phyloP scores from a whole-genome alignment of 2,888 invertebrate genomes.

The Drosophila falleni region DNA sequence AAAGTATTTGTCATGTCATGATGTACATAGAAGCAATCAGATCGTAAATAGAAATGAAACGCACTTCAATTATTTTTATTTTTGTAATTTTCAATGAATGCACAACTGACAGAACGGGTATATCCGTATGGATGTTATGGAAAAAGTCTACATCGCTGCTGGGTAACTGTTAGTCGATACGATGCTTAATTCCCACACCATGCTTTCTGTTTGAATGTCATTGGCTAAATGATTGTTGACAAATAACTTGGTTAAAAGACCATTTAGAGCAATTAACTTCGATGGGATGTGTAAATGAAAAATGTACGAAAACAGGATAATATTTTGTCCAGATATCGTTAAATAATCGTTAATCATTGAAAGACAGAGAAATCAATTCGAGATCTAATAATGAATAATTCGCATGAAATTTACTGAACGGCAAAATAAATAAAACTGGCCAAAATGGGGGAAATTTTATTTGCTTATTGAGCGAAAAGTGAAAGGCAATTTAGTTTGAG shows the following conservation, averaged over 20 bases:
- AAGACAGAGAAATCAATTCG: constrained; percentile 15
- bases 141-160: background rate
- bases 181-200: background rate
- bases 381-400: constrained; percentile 9
- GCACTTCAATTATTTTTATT: constrained; percentile 15
- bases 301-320: constrained; percentile 4
- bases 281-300: constrained; percentile 17
- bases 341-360: constrained; percentile 4
- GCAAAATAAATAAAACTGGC: constrained; percentile 15
- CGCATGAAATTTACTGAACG: constrained; percentile 11
- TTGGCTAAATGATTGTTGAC: constrained; percentile 22
- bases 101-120: background rate
- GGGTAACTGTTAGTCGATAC: constrained; percentile 3
- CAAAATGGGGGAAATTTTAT: constrained; percentile 50
- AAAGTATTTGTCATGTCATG: constrained; percentile 16
- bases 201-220: constrained; percentile 9
- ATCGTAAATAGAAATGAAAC: constrained; percentile 28
- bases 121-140: background rate
- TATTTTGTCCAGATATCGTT: constrained; percentile 5
- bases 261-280: constrained; percentile 26
- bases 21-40: constrained; percentile 18
- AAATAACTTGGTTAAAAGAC: constrained; percentile 32
- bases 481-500: constrained; percentile 55
- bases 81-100: background rate
- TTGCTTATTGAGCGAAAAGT: constrained; percentile 66